Percentiles rank a stretch among this genome's conserved stretches.
These are phyloP conservation scores for Zophobas atratus DNA, from an alignment of 1,140 invertebrate genomes.

Conservation along the genomic window DNA sequence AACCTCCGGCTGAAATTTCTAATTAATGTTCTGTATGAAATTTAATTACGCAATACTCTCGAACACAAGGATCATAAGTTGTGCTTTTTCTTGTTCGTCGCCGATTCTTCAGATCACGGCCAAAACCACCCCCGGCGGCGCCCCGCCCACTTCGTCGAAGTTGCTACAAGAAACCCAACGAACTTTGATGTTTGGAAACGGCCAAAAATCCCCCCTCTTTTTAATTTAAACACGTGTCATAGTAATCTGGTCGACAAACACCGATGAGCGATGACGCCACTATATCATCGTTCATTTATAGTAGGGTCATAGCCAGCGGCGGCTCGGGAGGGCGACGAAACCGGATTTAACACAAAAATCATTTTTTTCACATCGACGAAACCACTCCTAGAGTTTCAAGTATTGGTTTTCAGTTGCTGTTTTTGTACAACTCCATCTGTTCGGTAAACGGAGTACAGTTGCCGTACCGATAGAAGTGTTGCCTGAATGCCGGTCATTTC, in stretches of 20 bases:
- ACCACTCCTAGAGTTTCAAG: too few species aligned
- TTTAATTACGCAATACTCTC: constrained; percentile 58
- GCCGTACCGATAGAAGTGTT: too few species aligned
- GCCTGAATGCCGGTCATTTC: too few species aligned
- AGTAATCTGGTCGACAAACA: constrained; percentile 40
- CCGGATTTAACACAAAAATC: too few species aligned
- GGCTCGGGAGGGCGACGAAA: too few species aligned
- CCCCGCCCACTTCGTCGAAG: background rate
- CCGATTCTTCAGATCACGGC: background rate
- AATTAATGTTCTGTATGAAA: constrained; percentile 59
- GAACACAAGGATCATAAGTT: constrained; percentile 19
- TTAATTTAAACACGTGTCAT: constrained; percentile 45
- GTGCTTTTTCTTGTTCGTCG: constrained; percentile 7
- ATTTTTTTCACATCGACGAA: too few species aligned
- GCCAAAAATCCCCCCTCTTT: background rate
- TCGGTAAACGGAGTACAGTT: too few species aligned
- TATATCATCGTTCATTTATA: constrained; percentile 20
- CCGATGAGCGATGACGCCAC: constrained; percentile 34
- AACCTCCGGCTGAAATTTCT: constrained; percentile 58
- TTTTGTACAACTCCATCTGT: too few species aligned
- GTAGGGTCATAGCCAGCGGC: too few species aligned
- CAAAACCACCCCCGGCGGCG: background rate
- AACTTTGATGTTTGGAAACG: constrained; percentile 1
- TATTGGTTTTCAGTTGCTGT: too few species aligned
- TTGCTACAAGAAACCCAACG: background rate